These are phyloP conservation scores for Fringilla coelebs DNA, from an alignment of 2,797 vertebrate species.

Conservation along the genomic window DNA sequence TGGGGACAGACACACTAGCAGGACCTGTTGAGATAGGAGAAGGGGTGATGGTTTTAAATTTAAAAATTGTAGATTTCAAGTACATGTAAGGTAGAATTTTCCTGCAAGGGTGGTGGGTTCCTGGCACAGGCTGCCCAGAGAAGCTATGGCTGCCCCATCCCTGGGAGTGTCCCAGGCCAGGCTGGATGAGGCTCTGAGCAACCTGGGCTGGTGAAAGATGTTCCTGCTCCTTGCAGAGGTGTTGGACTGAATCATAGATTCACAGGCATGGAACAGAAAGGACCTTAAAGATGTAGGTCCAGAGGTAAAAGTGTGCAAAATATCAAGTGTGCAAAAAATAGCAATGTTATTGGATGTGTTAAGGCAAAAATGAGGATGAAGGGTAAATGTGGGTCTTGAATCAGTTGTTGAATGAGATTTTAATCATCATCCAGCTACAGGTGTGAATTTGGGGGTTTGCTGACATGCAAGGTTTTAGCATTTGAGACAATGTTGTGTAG, in stretches of 20 bases:
- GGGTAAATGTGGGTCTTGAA: background rate
- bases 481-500: background rate
- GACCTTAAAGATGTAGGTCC: background rate
- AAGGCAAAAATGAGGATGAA: background rate
- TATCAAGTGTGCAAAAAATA: background rate
- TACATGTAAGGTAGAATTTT: background rate
- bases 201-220: fast-evolving
- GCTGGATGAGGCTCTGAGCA: background rate
- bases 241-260: background rate
- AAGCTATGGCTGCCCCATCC: background rate
- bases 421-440: background rate
- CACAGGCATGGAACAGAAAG: background rate
- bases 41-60: background rate
- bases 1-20: background rate
- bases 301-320: background rate
- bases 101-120: fast-evolving
- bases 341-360: background rate
- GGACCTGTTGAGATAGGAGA: background rate
- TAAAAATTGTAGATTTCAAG: background rate
- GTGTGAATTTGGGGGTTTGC: background rate
- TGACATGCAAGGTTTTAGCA: background rate
- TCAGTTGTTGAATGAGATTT: background rate
- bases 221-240: background rate
- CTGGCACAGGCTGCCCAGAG: background rate
- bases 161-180: background rate